Conservation (phyloP, 1,140 invertebrate species). For the Temnothorax curvispinosus region DNA sequence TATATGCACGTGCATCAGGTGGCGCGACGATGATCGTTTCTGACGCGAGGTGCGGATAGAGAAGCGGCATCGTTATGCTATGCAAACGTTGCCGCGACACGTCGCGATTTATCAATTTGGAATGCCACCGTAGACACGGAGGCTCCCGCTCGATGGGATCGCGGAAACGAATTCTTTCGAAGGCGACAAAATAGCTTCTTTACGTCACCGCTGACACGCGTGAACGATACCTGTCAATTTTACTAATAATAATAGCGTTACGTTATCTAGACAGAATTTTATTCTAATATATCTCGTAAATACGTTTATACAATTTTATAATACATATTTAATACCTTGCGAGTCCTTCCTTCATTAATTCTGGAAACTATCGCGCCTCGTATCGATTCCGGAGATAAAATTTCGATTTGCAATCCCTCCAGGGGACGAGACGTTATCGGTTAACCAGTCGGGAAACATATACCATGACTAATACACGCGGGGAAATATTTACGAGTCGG, state of each 20-base stretch:
- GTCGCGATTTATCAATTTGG: conserved; percentile 61
- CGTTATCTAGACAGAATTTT: background rate
- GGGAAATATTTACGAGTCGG: conserved; percentile 54
- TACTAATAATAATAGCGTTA: background rate
- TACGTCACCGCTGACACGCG: background rate
- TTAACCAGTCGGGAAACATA: conserved; percentile 38
- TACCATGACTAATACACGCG: conserved; percentile 33
- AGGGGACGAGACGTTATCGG: conserved; percentile 19
- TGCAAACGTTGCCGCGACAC: conserved; percentile 55
- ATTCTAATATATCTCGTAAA: too few relatives aligned
- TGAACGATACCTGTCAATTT: background rate
- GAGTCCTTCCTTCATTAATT: conserved; percentile 23
- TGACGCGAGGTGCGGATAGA: conserved; percentile 46
- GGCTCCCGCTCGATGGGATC: background rate
- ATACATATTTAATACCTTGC: background rate
- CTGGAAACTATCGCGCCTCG: background rate
- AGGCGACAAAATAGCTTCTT: background rate
- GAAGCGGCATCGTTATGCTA: conserved; percentile 52
- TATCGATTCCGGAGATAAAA: conserved; percentile 31
- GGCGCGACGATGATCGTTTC: conserved; percentile 54
- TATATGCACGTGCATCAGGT: conserved; percentile 35
- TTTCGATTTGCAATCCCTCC: conserved; percentile 34
- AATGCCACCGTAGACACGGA: conserved; percentile 31
- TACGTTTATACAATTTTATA: too few relatives aligned
- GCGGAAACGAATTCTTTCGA: conserved; percentile 11